Percentiles rank a stretch among this genome's conserved stretches.
Conservation (phyloP, 2,888 invertebrate species). For the Nomada fucata region DNA sequence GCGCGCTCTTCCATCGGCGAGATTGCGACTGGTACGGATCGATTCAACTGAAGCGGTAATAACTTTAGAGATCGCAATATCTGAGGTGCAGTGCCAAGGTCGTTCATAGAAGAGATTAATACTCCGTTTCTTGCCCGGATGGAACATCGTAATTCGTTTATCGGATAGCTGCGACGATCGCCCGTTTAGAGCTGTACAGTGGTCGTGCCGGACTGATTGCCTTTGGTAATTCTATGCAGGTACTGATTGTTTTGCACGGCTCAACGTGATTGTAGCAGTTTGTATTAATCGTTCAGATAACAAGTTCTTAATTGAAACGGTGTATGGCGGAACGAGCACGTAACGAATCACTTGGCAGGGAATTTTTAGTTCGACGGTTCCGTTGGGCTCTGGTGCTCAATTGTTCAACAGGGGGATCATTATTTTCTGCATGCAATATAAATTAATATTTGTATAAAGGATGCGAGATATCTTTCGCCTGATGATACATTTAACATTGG, state of each 20-base stretch:
- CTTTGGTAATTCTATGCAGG: background rate
- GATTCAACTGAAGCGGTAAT: conserved; percentile 56
- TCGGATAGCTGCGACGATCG: conserved; percentile 18
- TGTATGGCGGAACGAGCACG: background rate
- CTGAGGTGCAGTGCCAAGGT: conserved; percentile 48
- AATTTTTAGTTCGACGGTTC: background rate
- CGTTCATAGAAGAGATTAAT: conserved; percentile 30
- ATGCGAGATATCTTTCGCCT: too few relatives aligned
- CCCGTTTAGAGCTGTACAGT: conserved; percentile 15
- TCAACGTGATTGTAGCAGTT: background rate
- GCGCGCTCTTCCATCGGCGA: background rate
- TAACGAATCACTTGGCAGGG: background rate
- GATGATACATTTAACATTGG: too few relatives aligned
- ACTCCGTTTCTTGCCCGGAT: conserved; percentile 1
- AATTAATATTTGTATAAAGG: background rate
- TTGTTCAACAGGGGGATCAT: background rate
- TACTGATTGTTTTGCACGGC: conserved; percentile 7
- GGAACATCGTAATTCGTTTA: conserved; percentile 46
- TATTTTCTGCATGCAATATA: background rate
- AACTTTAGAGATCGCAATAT: conserved; percentile 55
- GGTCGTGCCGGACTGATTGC: conserved; percentile 9
- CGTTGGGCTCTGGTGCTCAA: background rate
- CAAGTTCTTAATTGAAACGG: background rate
- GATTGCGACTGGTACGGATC: conserved; percentile 18
- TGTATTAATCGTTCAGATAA: conserved; percentile 14